Evolutionary conservation across 2,113 vertebrate genomes (phyloP), one percentile per base, ranked within the genome.

Genomic region (Calidris pygmaea): DNA sequence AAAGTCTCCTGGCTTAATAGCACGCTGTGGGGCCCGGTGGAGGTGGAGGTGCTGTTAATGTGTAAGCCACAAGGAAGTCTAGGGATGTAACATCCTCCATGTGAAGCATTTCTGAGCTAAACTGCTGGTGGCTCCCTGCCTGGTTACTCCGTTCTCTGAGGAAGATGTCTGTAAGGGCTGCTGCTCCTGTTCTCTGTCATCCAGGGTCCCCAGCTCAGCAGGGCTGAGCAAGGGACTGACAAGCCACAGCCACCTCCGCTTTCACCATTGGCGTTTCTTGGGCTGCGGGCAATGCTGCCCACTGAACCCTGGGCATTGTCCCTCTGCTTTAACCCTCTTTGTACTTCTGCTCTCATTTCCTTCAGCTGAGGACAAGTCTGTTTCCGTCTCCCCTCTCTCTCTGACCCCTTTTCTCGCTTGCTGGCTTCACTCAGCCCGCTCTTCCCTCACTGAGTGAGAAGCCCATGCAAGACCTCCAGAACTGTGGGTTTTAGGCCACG

Each of bases 151-250:
- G 24, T 26, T 12, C 15, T 80, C 67, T 23, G 67, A 95, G 43
- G 70, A 95, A 92, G 58, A 96, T 96, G 94, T 1, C 91, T 96
- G 93, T 97, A 93, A 96, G 94, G 14, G 43, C 43, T 92, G 7
- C 52, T 82, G 26, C 55, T 94, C 16, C 72, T 88, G 19, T 81
- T 21, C 13, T 75, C 32, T 68, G 24, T 76, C 83, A 52, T 29
- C 11, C 37, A 73, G 41, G 16, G 52, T 80, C 52, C 43, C 73
- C 22, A 77, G 55, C 32, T 86, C 48, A 86, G 88, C 20, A 2
- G 72, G 55, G n/a, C 68, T 81, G 47, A 71, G 45, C 1, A 10
- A 75, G 67, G 65, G 75, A 48, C 14, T 1, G 1, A 39, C 39
- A 66, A 62, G 18, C 60, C 53, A 52, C 21, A 71, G 68, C 52